Base-by-base conservation (phyloP, 30 jellyfish, hydroid and myxozoan species). In the Haliclystus octoradiatus region DNA sequence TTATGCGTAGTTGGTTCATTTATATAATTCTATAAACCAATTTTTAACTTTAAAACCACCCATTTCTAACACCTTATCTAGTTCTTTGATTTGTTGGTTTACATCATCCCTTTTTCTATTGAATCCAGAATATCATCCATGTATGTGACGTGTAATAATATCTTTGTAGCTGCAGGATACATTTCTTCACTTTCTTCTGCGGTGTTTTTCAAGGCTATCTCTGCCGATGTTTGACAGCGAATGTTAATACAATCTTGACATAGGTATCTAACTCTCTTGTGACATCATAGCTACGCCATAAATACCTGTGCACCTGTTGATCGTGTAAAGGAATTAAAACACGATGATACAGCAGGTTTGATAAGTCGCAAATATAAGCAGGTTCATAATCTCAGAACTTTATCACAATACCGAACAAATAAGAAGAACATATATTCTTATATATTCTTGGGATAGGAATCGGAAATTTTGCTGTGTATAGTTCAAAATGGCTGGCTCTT, bases 81-180 rank as follows among this genome's bases (percentile, higher is more conserved):
- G 60, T 33, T 78, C 92, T 19, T 60, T 50, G 2, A 74, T 64
- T 19, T 68, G 76, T 34, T 57, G 60, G 66, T 78, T 34, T 78
- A 83, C 83, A 29, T 68, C 77, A 46, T 61, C 34, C 27, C 73
- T 30, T 68, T 78, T 3, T 78, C 33, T 28, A 78, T 76, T 31
- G 83, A 52, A 2, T 78, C 92, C 52, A 49, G 52, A 13, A 78
- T 78, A 49, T 78, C 83, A 57, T 73, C 94, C 88, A 81, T 67
- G 62, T 81, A 73, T 1, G 34, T 28, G 51, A 51, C 71, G 33
- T 28, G 27, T 40, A 28, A 33, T 27, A 73, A 7, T 28, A 60
- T 57, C 40, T 66, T 34, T 52, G 82, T 66, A 19, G 94, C 88
- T 52, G 53, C 66, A 25, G 90, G 88, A 0, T 51, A 3, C 30